Percentiles rank a stretch among this genome's conserved stretches.
phyloP scores from a whole-genome alignment of 2,888 invertebrate genomes.

The Erebia epiphron region DNA sequence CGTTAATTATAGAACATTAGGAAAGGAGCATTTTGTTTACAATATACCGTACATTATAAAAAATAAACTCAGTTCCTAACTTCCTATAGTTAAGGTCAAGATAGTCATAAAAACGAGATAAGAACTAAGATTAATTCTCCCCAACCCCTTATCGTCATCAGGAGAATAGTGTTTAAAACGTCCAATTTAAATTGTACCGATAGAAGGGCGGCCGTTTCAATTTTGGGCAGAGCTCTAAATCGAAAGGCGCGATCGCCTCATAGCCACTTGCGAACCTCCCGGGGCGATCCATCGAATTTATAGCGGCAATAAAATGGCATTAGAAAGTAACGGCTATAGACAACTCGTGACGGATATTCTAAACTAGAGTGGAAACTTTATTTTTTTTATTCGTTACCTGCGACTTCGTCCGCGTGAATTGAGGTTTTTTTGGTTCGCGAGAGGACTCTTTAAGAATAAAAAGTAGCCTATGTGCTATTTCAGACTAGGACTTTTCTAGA shows the following conservation, averaged over 20 bases:
- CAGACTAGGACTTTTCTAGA: no score
- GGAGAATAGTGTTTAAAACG: slow-evolving; percentile 67
- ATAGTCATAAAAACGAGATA: slow-evolving; percentile 6
- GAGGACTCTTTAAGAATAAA: no score
- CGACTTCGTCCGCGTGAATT: no score
- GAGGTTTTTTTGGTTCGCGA: no score
- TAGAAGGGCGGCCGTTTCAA: slow-evolving; percentile 73
- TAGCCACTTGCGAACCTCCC: slow-evolving; percentile 71
- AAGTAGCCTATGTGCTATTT: no score
- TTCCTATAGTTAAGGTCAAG: not conserved
- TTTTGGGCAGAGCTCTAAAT: slow-evolving; percentile 75
- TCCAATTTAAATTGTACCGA: slow-evolving; percentile 71
- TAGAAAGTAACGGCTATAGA: slow-evolving; percentile 55
- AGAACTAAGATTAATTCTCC: slow-evolving; percentile 28
- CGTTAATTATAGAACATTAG: no score
- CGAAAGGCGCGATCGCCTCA: slow-evolving; percentile 62
- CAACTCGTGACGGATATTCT: slow-evolving; percentile 9
- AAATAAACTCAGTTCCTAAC: not conserved
- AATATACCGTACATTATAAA: not conserved
- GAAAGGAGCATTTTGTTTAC: no score
- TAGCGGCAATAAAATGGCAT: slow-evolving; percentile 74
- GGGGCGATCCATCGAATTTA: slow-evolving; percentile 78
- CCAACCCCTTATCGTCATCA: slow-evolving; percentile 42
- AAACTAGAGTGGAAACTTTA: slow-evolving; percentile 1
- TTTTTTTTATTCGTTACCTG: not conserved